These are phyloP conservation scores for Nebria brevicollis DNA, from an alignment of 2,888 invertebrate species.

Conservation along the genomic window DNA sequence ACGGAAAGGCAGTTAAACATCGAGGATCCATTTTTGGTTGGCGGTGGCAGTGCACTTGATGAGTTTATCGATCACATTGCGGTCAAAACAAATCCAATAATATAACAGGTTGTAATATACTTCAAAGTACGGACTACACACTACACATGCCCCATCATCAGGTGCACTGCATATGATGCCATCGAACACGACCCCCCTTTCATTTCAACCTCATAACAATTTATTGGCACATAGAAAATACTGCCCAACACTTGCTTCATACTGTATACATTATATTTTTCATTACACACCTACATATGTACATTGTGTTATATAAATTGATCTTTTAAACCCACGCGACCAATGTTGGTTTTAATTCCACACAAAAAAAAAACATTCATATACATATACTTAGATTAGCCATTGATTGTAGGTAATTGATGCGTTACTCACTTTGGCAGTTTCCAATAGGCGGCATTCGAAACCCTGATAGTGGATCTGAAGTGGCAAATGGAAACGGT, in stretches of 20 bases:
- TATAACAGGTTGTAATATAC: constrained; percentile 46
- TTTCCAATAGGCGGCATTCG: constrained; percentile 90
- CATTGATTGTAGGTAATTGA: not conserved
- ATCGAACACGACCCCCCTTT: not conserved
- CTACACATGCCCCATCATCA: not conserved
- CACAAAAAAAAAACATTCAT: no score
- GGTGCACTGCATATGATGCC: constrained; percentile 16
- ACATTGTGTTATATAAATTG: no score
- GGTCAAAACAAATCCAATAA: constrained; percentile 45
- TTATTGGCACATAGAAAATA: not conserved
- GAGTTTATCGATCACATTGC: constrained; percentile 47
- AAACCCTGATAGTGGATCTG: constrained; percentile 86
- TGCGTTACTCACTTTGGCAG: constrained; percentile 84
- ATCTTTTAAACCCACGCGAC: no score
- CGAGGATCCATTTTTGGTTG: constrained; percentile 36
- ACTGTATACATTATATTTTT: no score
- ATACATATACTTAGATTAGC: no score
- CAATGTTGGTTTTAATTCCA: no score
- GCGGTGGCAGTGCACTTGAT: constrained; percentile 41
- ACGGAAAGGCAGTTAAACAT: constrained; percentile 45
- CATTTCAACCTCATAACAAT: not conserved
- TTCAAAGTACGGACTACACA: constrained; percentile 21
- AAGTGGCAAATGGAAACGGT: constrained; percentile 86
- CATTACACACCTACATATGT: no score
- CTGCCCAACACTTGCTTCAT: not conserved